A percentile compares a stretch with the other conserved stretches of the same genome.
phyloP scores from a whole-genome alignment of 1,140 invertebrate genomes.

The Acyrthosiphon pisum region DNA sequence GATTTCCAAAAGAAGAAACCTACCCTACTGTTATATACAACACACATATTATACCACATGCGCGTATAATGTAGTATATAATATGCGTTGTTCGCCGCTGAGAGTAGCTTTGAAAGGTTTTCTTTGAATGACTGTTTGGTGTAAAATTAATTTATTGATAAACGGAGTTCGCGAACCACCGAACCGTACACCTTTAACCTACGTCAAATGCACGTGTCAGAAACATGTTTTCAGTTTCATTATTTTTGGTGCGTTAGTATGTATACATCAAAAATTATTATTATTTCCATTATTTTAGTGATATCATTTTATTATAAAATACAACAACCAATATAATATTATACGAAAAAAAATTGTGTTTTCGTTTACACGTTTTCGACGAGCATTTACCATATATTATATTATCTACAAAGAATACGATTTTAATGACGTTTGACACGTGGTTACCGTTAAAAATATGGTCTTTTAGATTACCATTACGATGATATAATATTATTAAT shows the following conservation, averaged over 20 bases:
- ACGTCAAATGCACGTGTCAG: constrained; percentile 7
- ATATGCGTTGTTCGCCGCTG: background rate
- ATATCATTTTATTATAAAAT: background rate
- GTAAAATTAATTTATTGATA: constrained; percentile 34
- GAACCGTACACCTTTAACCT: constrained; percentile 1
- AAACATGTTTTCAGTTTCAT: constrained; percentile 33
- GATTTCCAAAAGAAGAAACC: background rate
- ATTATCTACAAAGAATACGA: background rate
- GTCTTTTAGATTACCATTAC: background rate
- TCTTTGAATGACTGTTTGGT: constrained; percentile 34
- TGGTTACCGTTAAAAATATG: background rate
- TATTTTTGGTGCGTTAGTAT: background rate
- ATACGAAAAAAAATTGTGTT: background rate
- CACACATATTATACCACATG: background rate
- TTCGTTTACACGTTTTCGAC: background rate
- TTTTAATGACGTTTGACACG: background rate
- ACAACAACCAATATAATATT: background rate
- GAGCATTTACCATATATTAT: background rate
- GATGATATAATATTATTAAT: background rate
- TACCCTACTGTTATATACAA: background rate
- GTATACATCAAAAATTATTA: background rate
- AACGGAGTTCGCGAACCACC: background rate
- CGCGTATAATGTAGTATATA: background rate
- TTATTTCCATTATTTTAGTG: background rate
- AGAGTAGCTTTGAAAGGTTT: constrained; percentile 5